Evolutionary conservation across 64 coral and sea anemone species (phyloP).

Genomic region (Trachythela sp.): DNA sequence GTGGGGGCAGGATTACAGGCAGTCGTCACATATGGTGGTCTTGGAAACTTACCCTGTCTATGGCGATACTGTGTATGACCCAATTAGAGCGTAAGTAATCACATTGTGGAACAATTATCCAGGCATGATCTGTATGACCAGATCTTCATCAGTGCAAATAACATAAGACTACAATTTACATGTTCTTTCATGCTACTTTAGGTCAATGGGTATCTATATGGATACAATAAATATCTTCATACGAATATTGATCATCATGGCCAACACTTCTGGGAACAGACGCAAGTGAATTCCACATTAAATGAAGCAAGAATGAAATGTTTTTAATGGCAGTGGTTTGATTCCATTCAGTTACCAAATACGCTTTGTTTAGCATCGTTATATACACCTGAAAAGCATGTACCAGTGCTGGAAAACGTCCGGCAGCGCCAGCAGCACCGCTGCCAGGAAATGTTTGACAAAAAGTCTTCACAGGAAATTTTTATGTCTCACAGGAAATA

Average conservation of each 20-base stretch:
- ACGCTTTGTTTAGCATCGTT: too few relatives aligned
- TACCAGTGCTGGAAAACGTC: too few relatives aligned
- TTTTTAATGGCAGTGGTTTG: background rate
- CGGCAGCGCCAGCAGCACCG: too few relatives aligned
- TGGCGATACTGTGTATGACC: slow-evolving; percentile 69
- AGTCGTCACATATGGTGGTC: slow-evolving; percentile 83
- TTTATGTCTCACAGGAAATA: too few relatives aligned
- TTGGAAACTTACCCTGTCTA: slow-evolving; percentile 80
- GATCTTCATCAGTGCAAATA: too few relatives aligned
- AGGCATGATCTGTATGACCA: too few relatives aligned
- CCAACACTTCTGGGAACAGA: slow-evolving; percentile 16
- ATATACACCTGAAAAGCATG: too few relatives aligned
- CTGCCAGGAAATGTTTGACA: too few relatives aligned
- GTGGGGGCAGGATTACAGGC: slow-evolving; percentile 80
- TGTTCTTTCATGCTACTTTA: background rate
- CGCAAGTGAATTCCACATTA: background rate
- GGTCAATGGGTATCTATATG: slow-evolving; percentile 98
- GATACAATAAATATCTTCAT: slow-evolving; percentile 99
- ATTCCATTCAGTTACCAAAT: too few relatives aligned
- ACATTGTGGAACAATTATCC: too few relatives aligned
- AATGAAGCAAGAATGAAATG: background rate
- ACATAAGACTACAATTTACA: background rate
- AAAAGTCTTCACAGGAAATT: too few relatives aligned
- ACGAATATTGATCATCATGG: slow-evolving; percentile 86
- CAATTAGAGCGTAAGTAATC: slow-evolving; percentile 90